Evolutionary conservation across 2,888 invertebrate species (phyloP).

Genomic region (Labia minor): DNA sequence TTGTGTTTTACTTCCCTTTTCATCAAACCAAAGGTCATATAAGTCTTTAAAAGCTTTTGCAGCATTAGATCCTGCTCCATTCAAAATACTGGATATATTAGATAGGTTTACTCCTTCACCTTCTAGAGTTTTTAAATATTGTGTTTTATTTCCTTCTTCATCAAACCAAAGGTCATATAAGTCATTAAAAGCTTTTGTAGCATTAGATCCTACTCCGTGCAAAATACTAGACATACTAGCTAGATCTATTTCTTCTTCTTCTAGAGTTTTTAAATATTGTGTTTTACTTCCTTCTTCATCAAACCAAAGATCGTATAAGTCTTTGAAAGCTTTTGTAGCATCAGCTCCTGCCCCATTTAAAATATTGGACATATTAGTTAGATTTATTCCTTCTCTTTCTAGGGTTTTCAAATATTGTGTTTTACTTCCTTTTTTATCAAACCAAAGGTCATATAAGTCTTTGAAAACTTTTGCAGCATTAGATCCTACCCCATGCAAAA

Average conservation of each 20-base stretch:
- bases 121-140: constrained; percentile 17
- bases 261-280: not conserved
- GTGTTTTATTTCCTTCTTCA: not conserved
- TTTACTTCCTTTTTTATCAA: too few species aligned
- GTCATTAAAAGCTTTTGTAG: not conserved
- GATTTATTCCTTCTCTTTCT: too few species aligned
- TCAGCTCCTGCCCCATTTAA: not conserved
- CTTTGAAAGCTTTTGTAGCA: not conserved
- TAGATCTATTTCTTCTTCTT: not conserved
- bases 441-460: too few species aligned
- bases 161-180: not conserved
- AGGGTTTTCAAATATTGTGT: too few species aligned
- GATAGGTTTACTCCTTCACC: not conserved
- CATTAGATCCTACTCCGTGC: not conserved
- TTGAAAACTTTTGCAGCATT: too few species aligned
- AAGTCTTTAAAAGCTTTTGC: not conserved
- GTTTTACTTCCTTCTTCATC: not conserved
- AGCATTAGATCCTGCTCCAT: not conserved
- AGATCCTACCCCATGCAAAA: too few species aligned
- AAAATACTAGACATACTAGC: not conserved
- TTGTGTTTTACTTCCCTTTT: not conserved
- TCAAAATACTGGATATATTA: not conserved
- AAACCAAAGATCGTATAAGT: not conserved
- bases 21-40: not conserved
- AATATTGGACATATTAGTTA: too few species aligned